Percentiles rank a stretch among this genome's conserved stretches.
Evolutionary conservation across 2,113 vertebrate genomes (phyloP).

Genomic region (Nannobrachium achirus): DNA sequence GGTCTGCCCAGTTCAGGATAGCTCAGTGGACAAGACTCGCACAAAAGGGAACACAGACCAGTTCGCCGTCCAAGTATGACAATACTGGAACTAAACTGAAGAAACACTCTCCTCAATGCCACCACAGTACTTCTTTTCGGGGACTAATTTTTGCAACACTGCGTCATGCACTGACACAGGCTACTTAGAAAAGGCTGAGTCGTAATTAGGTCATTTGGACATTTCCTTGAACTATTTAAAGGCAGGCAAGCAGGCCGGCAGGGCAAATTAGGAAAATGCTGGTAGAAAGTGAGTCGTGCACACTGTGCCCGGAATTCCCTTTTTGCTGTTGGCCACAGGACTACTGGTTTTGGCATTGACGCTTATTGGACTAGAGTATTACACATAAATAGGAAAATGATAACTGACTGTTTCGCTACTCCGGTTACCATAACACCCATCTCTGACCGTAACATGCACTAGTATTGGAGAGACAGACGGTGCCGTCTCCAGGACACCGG

Average conservation of each 20-base stretch:
- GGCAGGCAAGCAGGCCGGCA: slow-evolving; percentile 45
- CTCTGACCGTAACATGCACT: slow-evolving; percentile 22
- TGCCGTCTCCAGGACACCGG: slow-evolving; percentile 9
- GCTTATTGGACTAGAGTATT: slow-evolving; percentile 59
- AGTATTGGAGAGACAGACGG: slow-evolving; percentile 26
- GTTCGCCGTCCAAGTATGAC: slow-evolving; percentile 40
- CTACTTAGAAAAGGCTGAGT: slow-evolving; percentile 75
- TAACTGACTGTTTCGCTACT: slow-evolving; percentile 45
- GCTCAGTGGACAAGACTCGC: slow-evolving; percentile 45
- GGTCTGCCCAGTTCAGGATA: slow-evolving; percentile 25
- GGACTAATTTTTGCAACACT: slow-evolving; percentile 67
- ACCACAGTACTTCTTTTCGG: slow-evolving; percentile 52
- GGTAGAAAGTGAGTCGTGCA: slow-evolving; percentile 73
- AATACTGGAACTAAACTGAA: slow-evolving; percentile 47
- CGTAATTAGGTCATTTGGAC: slow-evolving; percentile 82
- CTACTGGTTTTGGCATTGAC: slow-evolving; percentile 68
- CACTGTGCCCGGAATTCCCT: slow-evolving; percentile 78
- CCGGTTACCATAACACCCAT: slow-evolving; percentile 42
- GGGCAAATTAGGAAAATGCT: slow-evolving; percentile 75
- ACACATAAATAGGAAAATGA: slow-evolving; percentile 62
- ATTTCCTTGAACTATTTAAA: slow-evolving; percentile 80
- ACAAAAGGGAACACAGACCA: slow-evolving; percentile 47
- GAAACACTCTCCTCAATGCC: slow-evolving; percentile 41
- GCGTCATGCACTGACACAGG: slow-evolving; percentile 64
- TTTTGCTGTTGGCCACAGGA: slow-evolving; percentile 67